phyloP scores from a whole-genome alignment of 23 tunicate genomes.

The Oikopleura dioica region DNA sequence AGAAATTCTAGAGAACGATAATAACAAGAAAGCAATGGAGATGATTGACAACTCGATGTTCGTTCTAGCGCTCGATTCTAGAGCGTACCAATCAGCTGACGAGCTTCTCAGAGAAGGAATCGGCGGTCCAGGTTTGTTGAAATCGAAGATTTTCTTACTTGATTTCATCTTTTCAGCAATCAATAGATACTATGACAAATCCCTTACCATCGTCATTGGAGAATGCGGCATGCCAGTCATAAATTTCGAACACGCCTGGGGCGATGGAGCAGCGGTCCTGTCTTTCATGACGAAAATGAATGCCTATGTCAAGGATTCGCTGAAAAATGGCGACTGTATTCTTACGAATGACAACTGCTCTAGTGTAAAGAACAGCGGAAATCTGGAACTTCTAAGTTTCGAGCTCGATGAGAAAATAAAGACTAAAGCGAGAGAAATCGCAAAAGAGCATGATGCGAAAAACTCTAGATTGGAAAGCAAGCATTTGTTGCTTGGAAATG shows the following conservation, averaged over 20 bases:
- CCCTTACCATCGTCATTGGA: not conserved
- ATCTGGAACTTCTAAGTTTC: too few relatives aligned
- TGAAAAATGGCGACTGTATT: not conserved
- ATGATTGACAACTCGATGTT: slow-evolving; percentile 1
- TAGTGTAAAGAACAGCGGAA: too few relatives aligned
- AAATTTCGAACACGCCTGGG: slow-evolving; percentile 99
- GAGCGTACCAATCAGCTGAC: not conserved
- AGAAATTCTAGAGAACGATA: not conserved
- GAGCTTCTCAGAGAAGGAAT: not conserved
- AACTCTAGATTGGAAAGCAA: too few relatives aligned
- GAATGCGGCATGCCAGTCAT: not conserved
- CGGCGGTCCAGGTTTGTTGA: not conserved
- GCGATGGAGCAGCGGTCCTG: slow-evolving; percentile 36
- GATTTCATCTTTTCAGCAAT: too few relatives aligned
- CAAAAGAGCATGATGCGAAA: too few relatives aligned
- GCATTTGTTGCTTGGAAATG: too few relatives aligned
- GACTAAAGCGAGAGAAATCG: too few relatives aligned
- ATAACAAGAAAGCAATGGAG: not conserved
- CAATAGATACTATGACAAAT: not conserved
- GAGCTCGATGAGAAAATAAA: too few relatives aligned
- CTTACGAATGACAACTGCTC: not conserved
- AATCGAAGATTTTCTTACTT: too few relatives aligned
- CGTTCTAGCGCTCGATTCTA: not conserved
- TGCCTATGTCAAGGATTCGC: not conserved
- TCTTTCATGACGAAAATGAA: not conserved